phyloP scores from a whole-genome alignment of 2,888 invertebrate species.

The Apamea epomidion region DNA sequence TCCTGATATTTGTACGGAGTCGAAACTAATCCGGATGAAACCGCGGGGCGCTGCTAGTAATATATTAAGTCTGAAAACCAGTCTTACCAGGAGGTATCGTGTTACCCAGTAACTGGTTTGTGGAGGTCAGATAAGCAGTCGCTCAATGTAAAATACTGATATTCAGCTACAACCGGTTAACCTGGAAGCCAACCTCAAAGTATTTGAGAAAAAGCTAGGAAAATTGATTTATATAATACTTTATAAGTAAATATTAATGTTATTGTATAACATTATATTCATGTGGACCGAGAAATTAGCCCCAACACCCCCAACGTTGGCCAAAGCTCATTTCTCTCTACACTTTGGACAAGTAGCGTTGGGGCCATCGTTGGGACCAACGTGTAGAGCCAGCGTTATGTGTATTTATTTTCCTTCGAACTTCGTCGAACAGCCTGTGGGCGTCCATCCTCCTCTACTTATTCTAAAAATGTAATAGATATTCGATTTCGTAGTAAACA shows the following conservation, averaged over 20 bases:
- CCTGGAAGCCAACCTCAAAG: too few species aligned
- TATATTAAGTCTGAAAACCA: too few species aligned
- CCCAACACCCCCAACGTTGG: not conserved
- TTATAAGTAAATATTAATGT: not conserved
- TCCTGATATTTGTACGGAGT: too few species aligned
- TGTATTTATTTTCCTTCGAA: slow-evolving; percentile 19
- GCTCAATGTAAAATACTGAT: too few species aligned
- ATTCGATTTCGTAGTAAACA: slow-evolving; percentile 42
- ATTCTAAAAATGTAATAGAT: slow-evolving; percentile 51
- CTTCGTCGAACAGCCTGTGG: slow-evolving; percentile 8
- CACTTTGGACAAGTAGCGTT: not conserved
- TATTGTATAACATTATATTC: not conserved
- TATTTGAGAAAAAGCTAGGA: too few species aligned
- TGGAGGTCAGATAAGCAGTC: too few species aligned
- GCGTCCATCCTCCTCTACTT: slow-evolving; percentile 20
- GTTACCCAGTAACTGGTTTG: too few species aligned
- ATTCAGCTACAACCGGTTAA: too few species aligned
- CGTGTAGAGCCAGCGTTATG: not conserved
- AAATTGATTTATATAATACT: not conserved
- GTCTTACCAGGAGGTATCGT: not conserved
- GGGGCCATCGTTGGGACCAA: not conserved
- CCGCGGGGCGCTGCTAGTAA: too few species aligned
- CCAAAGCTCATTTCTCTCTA: not conserved
- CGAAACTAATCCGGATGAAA: too few species aligned
- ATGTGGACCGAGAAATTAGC: not conserved